Evolutionary conservation across 1,140 invertebrate species (phyloP), one percentile per base, ranked within the genome.

Genomic region (Hyles euphorbiae): DNA sequence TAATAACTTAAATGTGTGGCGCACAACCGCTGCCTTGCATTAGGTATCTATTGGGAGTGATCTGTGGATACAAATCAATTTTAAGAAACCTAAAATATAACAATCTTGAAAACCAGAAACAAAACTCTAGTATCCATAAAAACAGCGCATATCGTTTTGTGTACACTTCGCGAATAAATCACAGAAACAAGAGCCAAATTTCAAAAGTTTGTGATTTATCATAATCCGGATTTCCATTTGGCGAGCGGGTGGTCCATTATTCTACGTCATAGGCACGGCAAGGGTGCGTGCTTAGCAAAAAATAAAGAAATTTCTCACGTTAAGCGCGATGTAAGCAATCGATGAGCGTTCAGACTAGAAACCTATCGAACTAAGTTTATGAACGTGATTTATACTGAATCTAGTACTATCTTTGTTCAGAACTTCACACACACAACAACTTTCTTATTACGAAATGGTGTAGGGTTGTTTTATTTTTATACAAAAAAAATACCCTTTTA

Each of bases 151-250:
- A 83, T 78, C 71, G 65, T 67, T 72, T 67, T 73, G 74, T 78
- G 70, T 78, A 78, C 65, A 69, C 65, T 77, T 70, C 36, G 60
- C 72, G 76, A 78, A 88, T 83, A 85, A 82, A 83, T 83, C 78
- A 81, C 63, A 55, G 59, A 70, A 68, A 74, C 78, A 77, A 74
- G 78, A 76, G 79, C 63, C 74, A 80, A 78, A 81, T 82, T 83
- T 83, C 81, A 82, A 86, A 83, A 83, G 72, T 86, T 86, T 83
- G 79, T 85, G 81, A 88, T 88, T 86, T 88, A 86, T 88, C 81
- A 86, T 86, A 81, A 85, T 81, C 76, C 73, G 74, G 71, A 86
- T 88, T 85, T 83, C 85, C 83, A 87, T 87, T 87, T 83, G 81
- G 72, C 74, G 72, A 82, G 65, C 76, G 77, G 68, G 67, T 73